These are phyloP conservation scores for Craterocephalus amniculus DNA, from an alignment of 2,797 vertebrate species.

Conservation along the genomic window DNA sequence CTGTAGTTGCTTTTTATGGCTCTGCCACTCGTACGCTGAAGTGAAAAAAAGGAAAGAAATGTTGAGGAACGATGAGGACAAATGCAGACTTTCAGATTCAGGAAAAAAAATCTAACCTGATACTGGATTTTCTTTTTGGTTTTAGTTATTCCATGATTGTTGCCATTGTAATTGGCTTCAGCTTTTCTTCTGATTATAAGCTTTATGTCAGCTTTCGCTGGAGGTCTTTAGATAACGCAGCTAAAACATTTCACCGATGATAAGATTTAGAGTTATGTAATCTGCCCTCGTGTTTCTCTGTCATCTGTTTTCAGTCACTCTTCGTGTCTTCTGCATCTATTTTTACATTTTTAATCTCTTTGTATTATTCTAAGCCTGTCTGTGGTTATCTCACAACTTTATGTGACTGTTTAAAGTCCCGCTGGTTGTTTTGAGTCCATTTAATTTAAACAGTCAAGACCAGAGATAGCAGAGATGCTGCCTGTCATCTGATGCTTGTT, in stretches of 20 bases:
- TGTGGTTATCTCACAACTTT: not conserved
- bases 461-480: not conserved
- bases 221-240: not conserved
- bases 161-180: not conserved
- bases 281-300: not conserved
- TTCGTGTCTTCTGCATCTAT: not conserved
- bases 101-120: not conserved
- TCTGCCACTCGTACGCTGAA: slow-evolving; percentile 91
- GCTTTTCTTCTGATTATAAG: slow-evolving; percentile 2
- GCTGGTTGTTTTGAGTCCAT: not conserved
- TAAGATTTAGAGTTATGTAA: slow-evolving; percentile 5
- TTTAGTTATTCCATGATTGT: not conserved
- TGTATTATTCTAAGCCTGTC: not conserved
- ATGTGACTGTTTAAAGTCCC: not conserved
- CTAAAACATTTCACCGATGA: not conserved
- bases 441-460: not conserved
- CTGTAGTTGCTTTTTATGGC: slow-evolving; percentile 76
- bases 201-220: not conserved
- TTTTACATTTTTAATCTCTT: slow-evolving; percentile 2
- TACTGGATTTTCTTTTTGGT: not conserved
- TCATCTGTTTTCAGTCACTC: not conserved
- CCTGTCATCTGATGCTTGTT: not conserved
- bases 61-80: not conserved
- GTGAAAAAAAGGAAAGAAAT: slow-evolving; percentile 15
- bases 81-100: no score